Base-by-base conservation (phyloP, 2,797 vertebrate species). In the Lagodon rhomboides region DNA sequence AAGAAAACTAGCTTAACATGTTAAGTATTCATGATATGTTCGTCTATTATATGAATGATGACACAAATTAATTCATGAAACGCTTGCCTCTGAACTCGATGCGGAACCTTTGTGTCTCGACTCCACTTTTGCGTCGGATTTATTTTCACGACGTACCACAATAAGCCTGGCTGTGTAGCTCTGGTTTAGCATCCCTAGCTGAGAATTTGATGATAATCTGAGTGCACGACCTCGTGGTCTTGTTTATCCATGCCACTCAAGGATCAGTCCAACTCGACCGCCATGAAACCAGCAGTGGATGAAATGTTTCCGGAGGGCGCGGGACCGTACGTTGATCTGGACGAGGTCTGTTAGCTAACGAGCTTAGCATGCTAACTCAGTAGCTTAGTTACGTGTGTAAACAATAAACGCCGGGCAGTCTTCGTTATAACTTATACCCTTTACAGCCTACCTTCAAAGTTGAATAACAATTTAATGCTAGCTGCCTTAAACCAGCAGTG, bases 221-320 rank as follows among this genome's bases (percentile, higher is more conserved):
- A 25, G 17, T 5, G 2, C 17, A 27, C 51, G 2, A 53, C 15
- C 0, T 1, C 1, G 25, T 9, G 8, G 8, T 65, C 72, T 51
- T 23, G 18, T 73, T 78, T 13, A 81, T 55, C 68, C 54, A 87
- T 91, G 90, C 87, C 86, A 18, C 83, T 88, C 18, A 92, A 92
- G 64, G 90, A 88, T 38, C 84, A 84, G 11, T 90, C 80, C 5
- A 92, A 88, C 65, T 86, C 87, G 1, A 79, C 69, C 4, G 70
- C 12, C 20, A 98, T 98, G 97, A 98, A 98, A 90, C 97, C 97
- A 6, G 97, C 97, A 0, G 97, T 98, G 76, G 97, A 98, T 1
- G 97, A 98, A 92, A 98, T 98, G 97, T 98, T 98, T 43, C 97
- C 97, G 0, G 97, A 98, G 81, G 97, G 97, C 1, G 97, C 97